Percentiles rank a stretch among this genome's conserved stretches.
phyloP scores from a whole-genome alignment of 2,797 vertebrate genomes.

The Myoxocephalus aenaeus region DNA sequence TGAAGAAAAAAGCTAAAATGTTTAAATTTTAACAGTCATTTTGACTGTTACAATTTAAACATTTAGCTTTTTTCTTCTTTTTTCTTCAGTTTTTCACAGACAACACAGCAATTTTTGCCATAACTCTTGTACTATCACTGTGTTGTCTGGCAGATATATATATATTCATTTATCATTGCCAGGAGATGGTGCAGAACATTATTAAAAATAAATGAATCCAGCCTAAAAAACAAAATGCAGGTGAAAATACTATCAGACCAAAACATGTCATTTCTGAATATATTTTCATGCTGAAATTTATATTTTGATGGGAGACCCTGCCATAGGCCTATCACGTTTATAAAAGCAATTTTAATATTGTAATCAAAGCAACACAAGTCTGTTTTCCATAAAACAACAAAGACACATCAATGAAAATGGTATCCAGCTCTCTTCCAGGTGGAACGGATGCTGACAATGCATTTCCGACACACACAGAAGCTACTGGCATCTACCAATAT shows the following conservation, averaged over 20 bases:
- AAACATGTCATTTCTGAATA: neutral
- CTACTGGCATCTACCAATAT: neutral
- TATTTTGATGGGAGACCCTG: no score
- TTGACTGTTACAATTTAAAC: no score
- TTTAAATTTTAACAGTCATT: neutral
- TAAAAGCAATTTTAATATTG: neutral
- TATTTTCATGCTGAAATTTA: neutral
- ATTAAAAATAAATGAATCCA: neutral
- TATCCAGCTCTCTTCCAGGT: conserved; percentile 13
- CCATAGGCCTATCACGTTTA: no score
- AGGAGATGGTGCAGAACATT: conserved; percentile 26
- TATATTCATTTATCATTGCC: neutral
- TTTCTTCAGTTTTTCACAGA: no score
- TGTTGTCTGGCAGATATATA: neutral
- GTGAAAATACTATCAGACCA: neutral
- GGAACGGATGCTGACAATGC: neutral
- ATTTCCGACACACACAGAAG: neutral
- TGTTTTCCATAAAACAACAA: conserved; percentile 17
- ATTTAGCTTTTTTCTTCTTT: no score
- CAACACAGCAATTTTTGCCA: no score
- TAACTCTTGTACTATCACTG: neutral
- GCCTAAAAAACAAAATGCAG: neutral
- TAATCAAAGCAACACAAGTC: neutral
- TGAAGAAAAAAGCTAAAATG: neutral
- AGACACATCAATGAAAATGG: conserved; percentile 2